Base-by-base conservation (phyloP, 2,888 invertebrate species). In the Lycia hirtaria region DNA sequence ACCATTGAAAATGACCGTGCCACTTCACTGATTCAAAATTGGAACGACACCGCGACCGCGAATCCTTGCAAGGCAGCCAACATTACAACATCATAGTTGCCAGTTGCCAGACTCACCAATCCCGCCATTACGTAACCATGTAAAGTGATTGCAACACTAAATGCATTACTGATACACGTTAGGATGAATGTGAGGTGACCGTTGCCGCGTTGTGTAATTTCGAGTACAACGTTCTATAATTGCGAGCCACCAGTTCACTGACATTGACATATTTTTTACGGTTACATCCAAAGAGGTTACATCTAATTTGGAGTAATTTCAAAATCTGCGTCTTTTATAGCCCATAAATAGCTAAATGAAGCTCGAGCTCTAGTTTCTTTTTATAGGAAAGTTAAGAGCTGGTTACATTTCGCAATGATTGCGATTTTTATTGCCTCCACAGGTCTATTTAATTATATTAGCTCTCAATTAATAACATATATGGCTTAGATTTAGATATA, bases 1-100 rank as follows among this genome's bases (percentile, higher is more conserved):
- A 9, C 9, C 30, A 50, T 58, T 56, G 68, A 61, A 64, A 68
- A 62, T 71, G 71, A 70, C 72, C 71, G 58, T 64, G 60, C 56
- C 45, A 57, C 54, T 60, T 54, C 43, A 44, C 49, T 62, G 58
- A 48, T 71, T 71, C 38, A 62, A 67, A 72, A 70, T 71, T 67
- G 50, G 69, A 70, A 65, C 71, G 64, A 53, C 60, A 61, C 53
- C 63, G 56, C 61, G 71, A 71, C 74, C 76, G 72, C 78, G 73
- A 76, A 76, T 78, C 80, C 76, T 76, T 72, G 68, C 72, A 73
- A 73, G 72, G 72, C 71, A 62, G 68, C 58, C 67, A 73, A 64
- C 61, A 66, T 80, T 81, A 55, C 80, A 61, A 70, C 71, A 78
- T 54, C 64, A 12, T 20, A 40, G 22, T 37, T 37, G n/a, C n/a